These are phyloP conservation scores for Apomyelois bistriatella DNA, from an alignment of 2,888 invertebrate species.

Conservation along the genomic window DNA sequence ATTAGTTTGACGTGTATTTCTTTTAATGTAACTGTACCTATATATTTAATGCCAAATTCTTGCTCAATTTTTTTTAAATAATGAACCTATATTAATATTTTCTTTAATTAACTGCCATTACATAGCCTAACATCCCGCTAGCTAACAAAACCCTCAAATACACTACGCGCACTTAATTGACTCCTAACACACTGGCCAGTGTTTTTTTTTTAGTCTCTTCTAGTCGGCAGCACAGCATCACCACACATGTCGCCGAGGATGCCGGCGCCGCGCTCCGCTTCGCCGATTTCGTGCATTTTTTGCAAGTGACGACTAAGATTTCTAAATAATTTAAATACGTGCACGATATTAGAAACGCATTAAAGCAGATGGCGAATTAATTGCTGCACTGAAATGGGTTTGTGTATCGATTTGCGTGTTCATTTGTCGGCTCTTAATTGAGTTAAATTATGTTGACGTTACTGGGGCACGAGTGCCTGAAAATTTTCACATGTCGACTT, in stretches of 20 bases:
- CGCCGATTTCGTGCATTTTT: slow-evolving; percentile 72
- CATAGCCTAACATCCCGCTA: too few relatives aligned
- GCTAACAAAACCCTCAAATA: too few relatives aligned
- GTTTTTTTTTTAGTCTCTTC: slow-evolving; percentile 25
- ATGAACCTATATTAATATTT: too few relatives aligned
- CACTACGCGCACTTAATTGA: too few relatives aligned
- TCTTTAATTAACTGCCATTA: too few relatives aligned
- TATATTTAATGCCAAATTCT: too few relatives aligned
- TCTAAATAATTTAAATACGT: slow-evolving; percentile 78
- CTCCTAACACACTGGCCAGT: slow-evolving; percentile 1
- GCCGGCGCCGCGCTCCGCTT: slow-evolving; percentile 53
- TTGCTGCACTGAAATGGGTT: slow-evolving; percentile 59
- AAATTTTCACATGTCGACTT: slow-evolving; percentile 12
- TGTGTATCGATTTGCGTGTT: slow-evolving; percentile 50
- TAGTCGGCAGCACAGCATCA: slow-evolving; percentile 21
- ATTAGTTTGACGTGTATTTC: too few relatives aligned
- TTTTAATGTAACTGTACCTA: too few relatives aligned
- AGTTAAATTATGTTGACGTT: slow-evolving; percentile 15
- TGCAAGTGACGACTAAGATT: slow-evolving; percentile 70
- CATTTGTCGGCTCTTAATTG: slow-evolving; percentile 26
- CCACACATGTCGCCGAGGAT: slow-evolving; percentile 33
- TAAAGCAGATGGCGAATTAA: slow-evolving; percentile 52
- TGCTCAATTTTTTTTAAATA: too few relatives aligned
- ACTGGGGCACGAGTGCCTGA: neutral
- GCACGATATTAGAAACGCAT: slow-evolving; percentile 61